phyloP scores from a whole-genome alignment of 2,797 vertebrate species.

The Pempheris klunzingeri region DNA sequence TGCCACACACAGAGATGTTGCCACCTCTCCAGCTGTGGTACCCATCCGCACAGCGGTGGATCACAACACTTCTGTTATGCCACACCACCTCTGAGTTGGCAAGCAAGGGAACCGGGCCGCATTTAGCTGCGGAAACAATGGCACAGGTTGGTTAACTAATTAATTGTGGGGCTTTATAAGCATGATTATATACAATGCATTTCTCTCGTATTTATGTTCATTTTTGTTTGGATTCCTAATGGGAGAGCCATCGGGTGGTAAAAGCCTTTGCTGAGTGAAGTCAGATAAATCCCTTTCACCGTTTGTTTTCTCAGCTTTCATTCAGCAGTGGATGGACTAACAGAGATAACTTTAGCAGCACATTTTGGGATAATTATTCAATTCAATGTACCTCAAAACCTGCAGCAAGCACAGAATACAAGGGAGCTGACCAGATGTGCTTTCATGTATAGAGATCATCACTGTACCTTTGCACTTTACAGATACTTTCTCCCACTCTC shows the following conservation, averaged over 20 bases:
- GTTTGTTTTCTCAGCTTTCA: background rate
- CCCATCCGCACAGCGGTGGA: constrained; percentile 86
- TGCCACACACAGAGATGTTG: constrained; percentile 84
- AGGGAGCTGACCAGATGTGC: background rate
- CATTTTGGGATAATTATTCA: background rate
- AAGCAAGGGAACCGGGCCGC: constrained; percentile 82
- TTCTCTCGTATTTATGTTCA: background rate
- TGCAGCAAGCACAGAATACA: background rate
- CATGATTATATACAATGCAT: background rate
- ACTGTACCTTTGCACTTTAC: constrained; percentile 86
- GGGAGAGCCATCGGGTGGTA: background rate
- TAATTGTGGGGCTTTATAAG: background rate
- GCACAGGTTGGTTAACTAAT: background rate
- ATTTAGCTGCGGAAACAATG: constrained; percentile 79
- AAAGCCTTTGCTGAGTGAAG: background rate
- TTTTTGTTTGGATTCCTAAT: background rate
- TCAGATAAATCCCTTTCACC: background rate
- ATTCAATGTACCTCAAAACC: background rate
- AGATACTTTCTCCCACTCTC: constrained; percentile 84
- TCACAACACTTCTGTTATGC: constrained; percentile 83
- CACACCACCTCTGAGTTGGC: constrained; percentile 83
- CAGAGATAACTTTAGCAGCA: background rate
- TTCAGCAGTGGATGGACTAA: background rate
- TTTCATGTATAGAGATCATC: background rate
- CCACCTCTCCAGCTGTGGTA: constrained; percentile 84